These are phyloP conservation scores for Rhagonycha lutea DNA, from an alignment of 2,888 invertebrate genomes.

Conservation along the genomic window DNA sequence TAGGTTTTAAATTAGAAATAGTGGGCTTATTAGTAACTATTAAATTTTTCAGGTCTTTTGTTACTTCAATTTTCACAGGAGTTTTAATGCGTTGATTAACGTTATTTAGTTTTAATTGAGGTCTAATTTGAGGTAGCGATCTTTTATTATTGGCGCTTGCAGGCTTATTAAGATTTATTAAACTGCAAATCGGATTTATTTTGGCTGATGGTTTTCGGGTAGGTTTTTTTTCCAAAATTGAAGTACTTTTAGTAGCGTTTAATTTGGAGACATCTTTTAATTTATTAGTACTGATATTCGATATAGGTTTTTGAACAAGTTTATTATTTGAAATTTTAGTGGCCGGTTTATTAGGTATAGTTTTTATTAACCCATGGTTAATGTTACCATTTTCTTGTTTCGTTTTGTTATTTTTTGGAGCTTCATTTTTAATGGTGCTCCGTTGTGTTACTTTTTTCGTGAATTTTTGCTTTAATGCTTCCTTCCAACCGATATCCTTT, in stretches of 20 bases:
- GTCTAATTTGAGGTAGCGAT: constrained; percentile 7
- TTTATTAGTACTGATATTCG: background rate
- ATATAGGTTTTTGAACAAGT: background rate
- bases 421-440: background rate
- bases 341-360: background rate
- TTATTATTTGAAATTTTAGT: background rate
- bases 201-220: background rate
- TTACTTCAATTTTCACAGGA: background rate
- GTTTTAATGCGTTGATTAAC: background rate
- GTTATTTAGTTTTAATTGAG: background rate
- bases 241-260: background rate
- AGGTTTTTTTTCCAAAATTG: background rate
- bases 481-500: constrained; percentile 28
- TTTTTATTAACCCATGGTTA: background rate
- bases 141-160: background rate
- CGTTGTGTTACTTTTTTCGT: background rate
- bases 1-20: background rate
- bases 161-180: background rate
- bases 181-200: background rate
- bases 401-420: background rate
- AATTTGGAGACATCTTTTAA: background rate
- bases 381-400: background rate
- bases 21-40: background rate
- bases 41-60: background rate
- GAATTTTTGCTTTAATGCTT: constrained; percentile 18